Evolutionary conservation across 2,888 invertebrate species (phyloP).

Genomic region (Xestia xanthographa): DNA sequence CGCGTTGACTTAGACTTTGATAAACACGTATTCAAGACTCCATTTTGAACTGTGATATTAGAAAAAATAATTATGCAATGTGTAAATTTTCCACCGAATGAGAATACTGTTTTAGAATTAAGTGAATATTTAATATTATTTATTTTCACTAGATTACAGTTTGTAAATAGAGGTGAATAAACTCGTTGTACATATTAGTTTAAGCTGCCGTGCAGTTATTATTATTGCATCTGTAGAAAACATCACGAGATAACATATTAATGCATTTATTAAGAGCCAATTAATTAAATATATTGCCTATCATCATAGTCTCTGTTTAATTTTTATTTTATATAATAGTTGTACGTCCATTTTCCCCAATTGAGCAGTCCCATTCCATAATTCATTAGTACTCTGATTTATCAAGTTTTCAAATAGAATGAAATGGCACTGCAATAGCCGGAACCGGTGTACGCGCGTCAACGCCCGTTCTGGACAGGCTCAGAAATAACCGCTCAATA

Average conservation of each 20-base stretch:
- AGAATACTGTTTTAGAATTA: constrained; percentile 63
- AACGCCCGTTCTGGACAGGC: not conserved
- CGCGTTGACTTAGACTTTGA: constrained; percentile 73
- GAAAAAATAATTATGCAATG: constrained; percentile 65
- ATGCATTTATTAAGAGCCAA: constrained; percentile 82
- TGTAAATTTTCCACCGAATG: constrained; percentile 84
- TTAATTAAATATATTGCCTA: constrained; percentile 75
- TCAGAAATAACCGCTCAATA: not conserved
- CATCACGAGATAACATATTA: constrained; percentile 72
- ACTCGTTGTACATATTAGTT: constrained; percentile 83
- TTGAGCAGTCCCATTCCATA: not conserved
- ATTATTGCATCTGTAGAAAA: constrained; percentile 62
- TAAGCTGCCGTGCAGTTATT: constrained; percentile 66
- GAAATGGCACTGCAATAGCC: not conserved
- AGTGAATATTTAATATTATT: constrained; percentile 82
- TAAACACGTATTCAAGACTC: constrained; percentile 84
- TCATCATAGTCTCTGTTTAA: constrained; percentile 38
- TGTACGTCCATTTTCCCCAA: not conserved
- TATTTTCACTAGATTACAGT: constrained; percentile 79
- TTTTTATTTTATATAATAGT: constrained; percentile 27
- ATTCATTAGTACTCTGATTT: not conserved
- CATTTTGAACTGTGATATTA: constrained; percentile 89
- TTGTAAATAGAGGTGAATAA: constrained; percentile 81
- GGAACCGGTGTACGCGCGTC: not conserved
- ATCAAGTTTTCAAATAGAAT: not conserved